Conservation (phyloP, 1,140 invertebrate species). For the Cydia strobilella region DNA sequence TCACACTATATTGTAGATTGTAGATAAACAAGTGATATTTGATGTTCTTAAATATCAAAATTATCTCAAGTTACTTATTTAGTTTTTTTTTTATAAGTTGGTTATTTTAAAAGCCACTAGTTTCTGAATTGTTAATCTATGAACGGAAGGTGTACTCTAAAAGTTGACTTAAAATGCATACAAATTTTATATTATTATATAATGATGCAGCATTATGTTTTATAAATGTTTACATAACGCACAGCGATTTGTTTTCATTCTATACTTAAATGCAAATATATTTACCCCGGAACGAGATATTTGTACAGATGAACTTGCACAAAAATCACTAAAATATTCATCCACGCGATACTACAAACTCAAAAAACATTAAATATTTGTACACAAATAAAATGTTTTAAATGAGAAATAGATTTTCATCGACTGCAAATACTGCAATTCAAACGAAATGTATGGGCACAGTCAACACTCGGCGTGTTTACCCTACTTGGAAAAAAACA, state of each 20-base stretch:
- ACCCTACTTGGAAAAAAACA: slow-evolving; percentile 38
- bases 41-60: no score
- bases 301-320: slow-evolving; percentile 15
- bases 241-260: background rate
- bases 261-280: background rate
- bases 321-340: slow-evolving; percentile 22
- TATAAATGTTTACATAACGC: background rate
- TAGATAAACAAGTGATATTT: no score
- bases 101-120: no score
- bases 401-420: slow-evolving; percentile 27
- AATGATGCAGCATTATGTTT: background rate
- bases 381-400: slow-evolving; percentile 15
- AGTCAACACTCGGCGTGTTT: slow-evolving; percentile 28
- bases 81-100: no score
- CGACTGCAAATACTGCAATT: slow-evolving; percentile 17
- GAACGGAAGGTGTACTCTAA: no score
- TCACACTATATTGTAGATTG: no score
- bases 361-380: slow-evolving; percentile 25
- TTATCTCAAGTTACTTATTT: no score
- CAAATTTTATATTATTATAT: background rate
- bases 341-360: background rate
- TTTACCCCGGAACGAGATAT: background rate
- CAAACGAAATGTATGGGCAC: slow-evolving; percentile 22
- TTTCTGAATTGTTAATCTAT: no score
- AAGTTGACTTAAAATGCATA: background rate